Conservation (phyloP, 1,140 invertebrate genomes). For the Temnothorax nylanderi region DNA sequence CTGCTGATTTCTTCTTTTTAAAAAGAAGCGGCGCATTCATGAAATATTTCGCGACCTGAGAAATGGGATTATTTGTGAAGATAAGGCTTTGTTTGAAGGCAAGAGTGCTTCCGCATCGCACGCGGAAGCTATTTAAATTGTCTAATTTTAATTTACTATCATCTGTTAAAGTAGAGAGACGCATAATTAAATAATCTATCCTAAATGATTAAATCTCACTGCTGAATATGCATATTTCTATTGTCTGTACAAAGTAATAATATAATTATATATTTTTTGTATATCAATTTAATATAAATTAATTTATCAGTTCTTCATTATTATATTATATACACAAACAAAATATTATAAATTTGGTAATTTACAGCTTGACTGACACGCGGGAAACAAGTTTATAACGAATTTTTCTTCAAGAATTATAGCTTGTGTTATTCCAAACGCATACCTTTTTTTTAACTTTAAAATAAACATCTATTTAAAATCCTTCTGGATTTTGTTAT, state of each 20-base stretch:
- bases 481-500: neutral
- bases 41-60: neutral
- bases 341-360: neutral
- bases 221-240: neutral
- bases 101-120: neutral
- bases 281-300: neutral
- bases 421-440: neutral
- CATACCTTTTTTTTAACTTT: neutral
- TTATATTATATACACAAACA: neutral
- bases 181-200: neutral
- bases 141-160: neutral
- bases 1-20: neutral
- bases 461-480: constrained; percentile 9
- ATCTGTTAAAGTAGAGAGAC: neutral
- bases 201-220: neutral
- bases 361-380: neutral
- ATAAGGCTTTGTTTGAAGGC: neutral
- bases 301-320: neutral
- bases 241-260: neutral
- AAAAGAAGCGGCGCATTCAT: neutral
- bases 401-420: neutral
- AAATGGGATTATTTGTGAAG: neutral
- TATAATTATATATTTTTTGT: neutral
- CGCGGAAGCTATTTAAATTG: neutral
- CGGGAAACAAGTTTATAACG: neutral